These are phyloP conservation scores for Hyposoter didymator DNA, from an alignment of 2,888 invertebrate genomes.

Conservation along the genomic window DNA sequence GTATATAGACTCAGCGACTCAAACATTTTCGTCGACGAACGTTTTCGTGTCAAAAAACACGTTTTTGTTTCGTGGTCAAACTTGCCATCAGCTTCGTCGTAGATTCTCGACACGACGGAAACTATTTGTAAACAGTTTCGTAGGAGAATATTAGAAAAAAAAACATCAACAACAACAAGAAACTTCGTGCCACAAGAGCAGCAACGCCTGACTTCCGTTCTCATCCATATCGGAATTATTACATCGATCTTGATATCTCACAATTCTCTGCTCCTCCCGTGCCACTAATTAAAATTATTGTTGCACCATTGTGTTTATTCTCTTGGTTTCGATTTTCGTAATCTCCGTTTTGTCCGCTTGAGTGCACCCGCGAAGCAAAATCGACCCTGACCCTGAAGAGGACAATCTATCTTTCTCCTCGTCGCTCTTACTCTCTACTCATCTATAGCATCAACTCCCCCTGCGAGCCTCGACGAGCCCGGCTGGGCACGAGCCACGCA, in stretches of 20 bases:
- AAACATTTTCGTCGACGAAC: not conserved
- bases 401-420: slow-evolving; percentile 31
- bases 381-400: slow-evolving; percentile 68
- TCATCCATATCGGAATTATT: not conserved
- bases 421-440: slow-evolving; percentile 4
- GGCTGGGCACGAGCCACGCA: slow-evolving; percentile 64
- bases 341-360: slow-evolving; percentile 38
- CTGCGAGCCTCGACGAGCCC: slow-evolving; percentile 51
- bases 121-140: not conserved
- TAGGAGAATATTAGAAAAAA: not conserved
- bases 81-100: too few relatives aligned
- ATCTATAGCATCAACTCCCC: slow-evolving; percentile 28
- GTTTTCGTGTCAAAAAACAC: not conserved
- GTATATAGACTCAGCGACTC: not conserved
- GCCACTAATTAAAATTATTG: not conserved
- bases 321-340: slow-evolving; percentile 15
- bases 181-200: not conserved
- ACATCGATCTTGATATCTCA: not conserved
- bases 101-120: not conserved
- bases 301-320: slow-evolving; percentile 12
- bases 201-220: not conserved
- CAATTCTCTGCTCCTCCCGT: not conserved
- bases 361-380: slow-evolving; percentile 52
- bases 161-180: not conserved
- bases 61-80: not conserved